phyloP scores from a whole-genome alignment of 2,797 vertebrate species.

The Peromyscus attwateri region DNA sequence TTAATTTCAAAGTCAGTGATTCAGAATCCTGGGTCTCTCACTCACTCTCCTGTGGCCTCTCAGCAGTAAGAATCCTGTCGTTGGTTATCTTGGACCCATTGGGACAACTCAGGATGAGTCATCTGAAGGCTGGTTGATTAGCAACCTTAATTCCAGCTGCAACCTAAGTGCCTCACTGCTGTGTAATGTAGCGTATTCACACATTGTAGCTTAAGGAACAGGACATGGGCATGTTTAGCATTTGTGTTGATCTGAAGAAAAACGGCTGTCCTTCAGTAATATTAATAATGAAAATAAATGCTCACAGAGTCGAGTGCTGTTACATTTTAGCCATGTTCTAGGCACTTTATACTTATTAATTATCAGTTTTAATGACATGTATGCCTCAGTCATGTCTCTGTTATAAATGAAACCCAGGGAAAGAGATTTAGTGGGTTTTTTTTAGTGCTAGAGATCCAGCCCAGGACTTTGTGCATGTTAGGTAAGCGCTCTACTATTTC shows the following conservation, averaged over 20 bases:
- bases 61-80: not conserved
- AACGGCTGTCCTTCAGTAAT: not conserved
- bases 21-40: not conserved
- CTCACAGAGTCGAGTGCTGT: constrained; percentile 32
- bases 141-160: not conserved
- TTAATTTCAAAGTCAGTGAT: not conserved
- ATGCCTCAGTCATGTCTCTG: not conserved
- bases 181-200: not conserved
- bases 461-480: too few relatives aligned
- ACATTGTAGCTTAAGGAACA: not conserved
- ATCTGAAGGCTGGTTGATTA: not conserved
- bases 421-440: not conserved
- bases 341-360: not conserved
- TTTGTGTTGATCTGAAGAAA: constrained; percentile 36
- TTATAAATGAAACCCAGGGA: not conserved
- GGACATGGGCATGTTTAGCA: not conserved
- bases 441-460: not conserved
- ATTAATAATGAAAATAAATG: not conserved
- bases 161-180: not conserved
- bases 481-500: not conserved
- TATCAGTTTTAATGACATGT: not conserved
- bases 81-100: not conserved
- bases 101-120: not conserved
- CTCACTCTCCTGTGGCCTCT: not conserved
- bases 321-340: not conserved